Evolutionary conservation across 2,113 vertebrate species (phyloP).

Genomic region (Panthera uncia): DNA sequence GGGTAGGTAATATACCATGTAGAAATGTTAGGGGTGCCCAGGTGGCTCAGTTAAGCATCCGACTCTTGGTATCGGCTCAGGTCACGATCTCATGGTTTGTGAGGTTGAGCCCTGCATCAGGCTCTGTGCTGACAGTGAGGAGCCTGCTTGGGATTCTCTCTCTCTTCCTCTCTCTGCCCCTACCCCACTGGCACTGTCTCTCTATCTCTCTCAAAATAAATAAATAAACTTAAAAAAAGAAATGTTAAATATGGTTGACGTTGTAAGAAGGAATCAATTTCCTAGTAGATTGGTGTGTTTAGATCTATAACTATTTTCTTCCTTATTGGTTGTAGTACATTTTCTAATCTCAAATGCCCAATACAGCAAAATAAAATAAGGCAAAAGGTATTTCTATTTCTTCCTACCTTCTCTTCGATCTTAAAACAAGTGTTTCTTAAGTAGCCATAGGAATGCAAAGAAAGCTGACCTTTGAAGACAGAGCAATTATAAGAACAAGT

Average conservation of each 20-base stretch:
- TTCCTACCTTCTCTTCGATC: slow-evolving; percentile 9
- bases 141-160: too few species aligned
- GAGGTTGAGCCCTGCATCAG: too few species aligned
- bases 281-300: not conserved
- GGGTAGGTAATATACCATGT: not conserved
- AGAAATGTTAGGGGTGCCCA: not conserved
- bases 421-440: slow-evolving; percentile 30
- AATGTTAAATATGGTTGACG: slow-evolving; percentile 18
- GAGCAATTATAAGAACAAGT: slow-evolving; percentile 38
- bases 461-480: not conserved
- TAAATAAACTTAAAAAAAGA: not conserved
- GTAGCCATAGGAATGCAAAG: not conserved
- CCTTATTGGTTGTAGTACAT: slow-evolving; percentile 5
- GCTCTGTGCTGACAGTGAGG: too few species aligned
- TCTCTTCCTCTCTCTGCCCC: too few species aligned
- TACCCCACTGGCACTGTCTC: too few species aligned
- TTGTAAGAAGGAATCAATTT: slow-evolving; percentile 22
- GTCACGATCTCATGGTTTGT: too few species aligned
- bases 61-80: too few species aligned
- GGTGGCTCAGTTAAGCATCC: too few species aligned
- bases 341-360: slow-evolving; percentile 37
- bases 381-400: slow-evolving; percentile 24
- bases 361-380: slow-evolving; percentile 40
- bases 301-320: slow-evolving; percentile 20
- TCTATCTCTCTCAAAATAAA: too few species aligned